Base-by-base conservation (phyloP, 2,113 vertebrate species). In the Zapus hudsonius region DNA sequence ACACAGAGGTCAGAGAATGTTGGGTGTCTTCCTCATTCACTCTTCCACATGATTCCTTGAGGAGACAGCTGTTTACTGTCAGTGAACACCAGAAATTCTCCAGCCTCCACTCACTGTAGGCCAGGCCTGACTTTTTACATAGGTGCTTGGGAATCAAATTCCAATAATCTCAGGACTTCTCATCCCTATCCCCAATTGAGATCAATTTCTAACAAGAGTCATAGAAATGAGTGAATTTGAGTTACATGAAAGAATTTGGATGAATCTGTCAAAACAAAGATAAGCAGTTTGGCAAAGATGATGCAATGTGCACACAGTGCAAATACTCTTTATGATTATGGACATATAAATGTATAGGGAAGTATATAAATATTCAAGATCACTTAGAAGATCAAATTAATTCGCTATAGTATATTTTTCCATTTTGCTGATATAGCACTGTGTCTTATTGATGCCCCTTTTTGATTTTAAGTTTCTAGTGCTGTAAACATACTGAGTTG, bases 361-460 rank as follows among this genome's bases (percentile, higher is more conserved):
- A 70, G 83, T 55, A 36, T 61, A 66, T 82, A 70, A 7, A 76
- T 22, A 72, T 31, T 17, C 27, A 88, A 25, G 64, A 83, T 44
- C 40, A 85, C 22, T 87, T 81, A 4, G n/a, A 90, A 74, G 31
- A 13, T 40, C 78, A 87, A 73, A 67, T 89, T 79, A 87, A 67
- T 80, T 74, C 84, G 57, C 22, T 29, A 70, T 6, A 38, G 2
- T 29, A 59, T 11, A 87, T 33, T 85, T 76, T 88, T 57, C 1
- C 15, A 38, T 16, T 84, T 66, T 66, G 0, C 11, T 22, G 36
- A 59, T 76, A 31, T 29, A 87, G 10, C 7, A 81, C 36, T 40
- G 19, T 36, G 86, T 29, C 15, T 31, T 74, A 7, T 29, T 38
- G 52, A 44, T 84, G 11, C 12, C n/a, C 19, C 38, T 70, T 80